phyloP scores from a whole-genome alignment of 2,113 vertebrate genomes.

The Ia io region DNA sequence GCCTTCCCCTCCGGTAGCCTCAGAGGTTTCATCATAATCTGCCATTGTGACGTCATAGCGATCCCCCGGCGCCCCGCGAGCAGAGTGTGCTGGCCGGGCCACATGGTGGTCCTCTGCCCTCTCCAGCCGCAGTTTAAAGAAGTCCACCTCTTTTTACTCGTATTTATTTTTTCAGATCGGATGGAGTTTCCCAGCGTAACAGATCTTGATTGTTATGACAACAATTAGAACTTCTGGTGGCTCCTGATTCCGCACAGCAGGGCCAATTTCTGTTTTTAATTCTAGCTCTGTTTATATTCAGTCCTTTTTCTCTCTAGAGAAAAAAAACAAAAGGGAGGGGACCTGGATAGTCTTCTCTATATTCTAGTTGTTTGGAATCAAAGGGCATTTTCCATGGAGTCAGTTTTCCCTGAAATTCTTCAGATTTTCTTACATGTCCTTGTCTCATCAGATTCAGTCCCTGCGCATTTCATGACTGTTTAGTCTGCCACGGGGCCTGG shows the following conservation, averaged over 20 bases:
- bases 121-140: neutral
- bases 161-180: neutral
- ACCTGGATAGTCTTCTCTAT: neutral
- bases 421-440: neutral
- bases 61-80: neutral
- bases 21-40: slow-evolving; percentile 20
- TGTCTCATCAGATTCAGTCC: neutral
- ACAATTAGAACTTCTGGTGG: neutral
- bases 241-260: neutral
- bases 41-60: neutral
- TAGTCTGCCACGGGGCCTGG: neutral
- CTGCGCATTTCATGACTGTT: neutral
- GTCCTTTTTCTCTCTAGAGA: neutral
- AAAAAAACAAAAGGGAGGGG: neutral
- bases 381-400: neutral
- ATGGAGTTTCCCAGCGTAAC: neutral
- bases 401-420: neutral
- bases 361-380: neutral
- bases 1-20: slow-evolving; percentile 8
- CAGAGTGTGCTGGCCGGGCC: neutral
- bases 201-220: neutral
- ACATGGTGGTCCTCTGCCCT: neutral
- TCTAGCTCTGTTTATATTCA: neutral
- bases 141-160: neutral
- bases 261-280: neutral